Evolutionary conservation across 1,140 invertebrate species (phyloP).

Genomic region (Atta cephalotes): DNA sequence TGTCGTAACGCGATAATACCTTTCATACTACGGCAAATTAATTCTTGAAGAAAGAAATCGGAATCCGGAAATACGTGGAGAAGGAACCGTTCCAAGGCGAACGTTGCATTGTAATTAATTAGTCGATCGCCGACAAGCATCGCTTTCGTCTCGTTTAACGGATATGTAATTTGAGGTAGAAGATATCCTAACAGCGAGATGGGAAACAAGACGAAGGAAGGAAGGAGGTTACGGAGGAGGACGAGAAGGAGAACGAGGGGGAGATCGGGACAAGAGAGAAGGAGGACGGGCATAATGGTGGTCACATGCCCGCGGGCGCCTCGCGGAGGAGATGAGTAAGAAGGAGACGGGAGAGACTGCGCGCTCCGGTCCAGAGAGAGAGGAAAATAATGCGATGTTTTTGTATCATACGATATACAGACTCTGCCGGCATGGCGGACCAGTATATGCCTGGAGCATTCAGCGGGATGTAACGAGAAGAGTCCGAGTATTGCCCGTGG

Average conservation of each 20-base stretch:
- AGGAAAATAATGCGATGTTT: constrained; percentile 85
- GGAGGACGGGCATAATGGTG: constrained; percentile 79
- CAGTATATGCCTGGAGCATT: constrained; percentile 75
- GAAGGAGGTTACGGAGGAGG: constrained; percentile 40
- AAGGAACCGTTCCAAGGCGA: not conserved
- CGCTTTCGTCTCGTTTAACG: constrained; percentile 60
- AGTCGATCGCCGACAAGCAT: constrained; percentile 14
- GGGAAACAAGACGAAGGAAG: constrained; percentile 44
- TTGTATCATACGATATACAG: constrained; percentile 85
- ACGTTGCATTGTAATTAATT: constrained; percentile 58
- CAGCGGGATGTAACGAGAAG: constrained; percentile 83
- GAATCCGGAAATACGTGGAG: constrained; percentile 14
- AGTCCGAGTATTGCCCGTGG: constrained; percentile 82
- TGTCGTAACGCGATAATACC: not conserved
- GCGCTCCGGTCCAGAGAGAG: constrained; percentile 63
- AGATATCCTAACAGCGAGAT: constrained; percentile 32
- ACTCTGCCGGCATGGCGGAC: constrained; percentile 70
- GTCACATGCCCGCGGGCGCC: constrained; percentile 79
- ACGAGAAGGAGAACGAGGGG: constrained; percentile 60
- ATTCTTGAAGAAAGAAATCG: not conserved
- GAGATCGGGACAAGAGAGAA: constrained; percentile 70
- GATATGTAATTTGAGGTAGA: constrained; percentile 71
- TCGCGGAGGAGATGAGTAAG: constrained; percentile 69
- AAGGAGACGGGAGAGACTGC: constrained; percentile 56
- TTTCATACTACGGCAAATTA: not conserved